Evolutionary conservation across 2,888 invertebrate species (phyloP).

Genomic region (Cheilosia soror): DNA sequence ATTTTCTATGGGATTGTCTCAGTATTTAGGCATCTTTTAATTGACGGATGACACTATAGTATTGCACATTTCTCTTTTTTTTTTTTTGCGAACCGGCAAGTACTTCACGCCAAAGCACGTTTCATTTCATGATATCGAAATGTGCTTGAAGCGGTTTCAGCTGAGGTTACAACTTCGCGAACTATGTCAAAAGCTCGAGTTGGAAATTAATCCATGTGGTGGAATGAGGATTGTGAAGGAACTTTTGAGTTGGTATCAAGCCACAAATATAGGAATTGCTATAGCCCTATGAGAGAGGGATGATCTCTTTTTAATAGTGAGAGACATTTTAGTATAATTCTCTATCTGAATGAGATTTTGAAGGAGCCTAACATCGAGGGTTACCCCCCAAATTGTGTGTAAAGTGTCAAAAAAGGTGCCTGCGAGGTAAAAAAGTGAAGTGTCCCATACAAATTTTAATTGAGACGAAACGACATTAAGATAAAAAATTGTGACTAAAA

Average conservation of each 20-base stretch:
- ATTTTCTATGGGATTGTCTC: constrained; percentile 31
- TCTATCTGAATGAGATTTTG: too few relatives aligned
- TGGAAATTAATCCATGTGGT: not conserved
- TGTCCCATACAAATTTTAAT: too few relatives aligned
- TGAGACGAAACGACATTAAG: too few relatives aligned
- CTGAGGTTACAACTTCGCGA: not conserved
- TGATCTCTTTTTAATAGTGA: too few relatives aligned
- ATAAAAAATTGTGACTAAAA: too few relatives aligned
- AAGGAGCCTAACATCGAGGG: too few relatives aligned
- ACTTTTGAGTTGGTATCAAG: not conserved
- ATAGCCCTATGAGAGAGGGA: too few relatives aligned
- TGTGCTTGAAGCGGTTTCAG: constrained; percentile 26
- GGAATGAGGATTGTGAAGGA: not conserved
- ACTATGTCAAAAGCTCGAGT: constrained; percentile 39
- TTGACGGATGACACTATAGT: constrained; percentile 46
- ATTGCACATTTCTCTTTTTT: constrained; percentile 51
- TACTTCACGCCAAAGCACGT: constrained; percentile 18
- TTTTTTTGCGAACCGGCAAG: constrained; percentile 32
- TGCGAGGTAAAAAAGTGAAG: too few relatives aligned
- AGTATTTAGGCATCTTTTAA: constrained; percentile 12
- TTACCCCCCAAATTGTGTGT: too few relatives aligned
- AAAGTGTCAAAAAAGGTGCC: too few relatives aligned
- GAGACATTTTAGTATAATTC: too few relatives aligned
- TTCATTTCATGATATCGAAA: constrained; percentile 35
- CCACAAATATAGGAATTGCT: constrained; percentile 24